These are phyloP conservation scores for Cassiopea andromeda DNA, from an alignment of 30 jellyfish, hydroid and myxozoan genomes.

Conservation along the genomic window DNA sequence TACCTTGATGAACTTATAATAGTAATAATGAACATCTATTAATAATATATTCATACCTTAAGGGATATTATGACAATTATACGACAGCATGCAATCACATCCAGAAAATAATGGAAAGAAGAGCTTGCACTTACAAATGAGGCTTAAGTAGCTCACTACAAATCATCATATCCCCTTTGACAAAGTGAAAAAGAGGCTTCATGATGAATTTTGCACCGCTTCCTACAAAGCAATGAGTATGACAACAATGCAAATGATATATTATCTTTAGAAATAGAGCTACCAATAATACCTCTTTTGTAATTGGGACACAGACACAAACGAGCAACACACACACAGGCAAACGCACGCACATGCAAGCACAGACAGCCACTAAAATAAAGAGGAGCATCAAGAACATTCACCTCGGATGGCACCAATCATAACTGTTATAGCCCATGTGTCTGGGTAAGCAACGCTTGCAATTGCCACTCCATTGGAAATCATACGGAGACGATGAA, in stretches of 20 bases:
- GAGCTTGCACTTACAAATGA: constrained; percentile 65
- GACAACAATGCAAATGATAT: neutral
- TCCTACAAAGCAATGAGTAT: constrained; percentile 34
- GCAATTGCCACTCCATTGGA: constrained; percentile 62
- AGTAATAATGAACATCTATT: no score
- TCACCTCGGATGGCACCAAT: constrained; percentile 79
- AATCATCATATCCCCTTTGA: constrained; percentile 60
- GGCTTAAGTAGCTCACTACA: constrained; percentile 77
- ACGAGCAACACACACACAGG: no score
- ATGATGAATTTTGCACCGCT: constrained; percentile 83
- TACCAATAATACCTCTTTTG: no score
- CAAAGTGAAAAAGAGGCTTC: constrained; percentile 78
- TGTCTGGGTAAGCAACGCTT: constrained; percentile 39
- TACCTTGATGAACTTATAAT: no score
- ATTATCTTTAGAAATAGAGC: no score
- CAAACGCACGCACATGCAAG: neutral
- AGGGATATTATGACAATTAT: no score
- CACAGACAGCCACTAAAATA: neutral
- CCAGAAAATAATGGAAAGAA: neutral
- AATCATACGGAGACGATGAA: constrained; percentile 76
- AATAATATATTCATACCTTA: no score
- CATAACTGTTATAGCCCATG: constrained; percentile 46
- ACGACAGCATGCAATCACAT: neutral
- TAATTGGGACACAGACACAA: no score
- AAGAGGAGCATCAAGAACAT: neutral